These are phyloP conservation scores for Alethe castanea DNA, from an alignment of 2,113 vertebrate species.

Conservation along the genomic window DNA sequence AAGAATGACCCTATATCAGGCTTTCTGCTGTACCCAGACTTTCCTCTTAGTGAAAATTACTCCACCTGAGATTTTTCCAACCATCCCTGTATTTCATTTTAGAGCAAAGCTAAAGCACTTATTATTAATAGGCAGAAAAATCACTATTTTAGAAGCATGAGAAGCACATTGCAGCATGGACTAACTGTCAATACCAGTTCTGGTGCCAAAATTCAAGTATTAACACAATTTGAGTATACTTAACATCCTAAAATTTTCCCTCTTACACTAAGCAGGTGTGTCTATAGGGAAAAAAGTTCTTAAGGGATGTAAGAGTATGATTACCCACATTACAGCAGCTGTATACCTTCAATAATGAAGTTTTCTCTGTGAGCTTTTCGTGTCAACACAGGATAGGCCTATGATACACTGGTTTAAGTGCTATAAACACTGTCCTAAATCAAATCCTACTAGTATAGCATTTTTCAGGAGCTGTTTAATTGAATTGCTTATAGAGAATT, in stretches of 20 bases:
- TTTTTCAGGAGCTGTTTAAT: background rate
- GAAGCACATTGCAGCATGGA: rapidly evolving
- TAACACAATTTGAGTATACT: background rate
- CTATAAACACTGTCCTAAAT: background rate
- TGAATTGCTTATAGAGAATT: background rate
- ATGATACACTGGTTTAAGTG: background rate
- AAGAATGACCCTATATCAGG: background rate
- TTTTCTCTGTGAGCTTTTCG: background rate
- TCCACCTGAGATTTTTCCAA: background rate
- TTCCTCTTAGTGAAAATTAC: background rate
- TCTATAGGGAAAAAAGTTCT: background rate
- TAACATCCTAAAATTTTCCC: background rate
- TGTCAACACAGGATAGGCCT: background rate
- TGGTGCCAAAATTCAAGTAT: background rate
- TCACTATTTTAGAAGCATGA: background rate
- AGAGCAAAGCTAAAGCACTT: background rate
- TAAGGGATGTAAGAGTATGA: background rate
- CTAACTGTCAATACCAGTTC: rapidly evolving
- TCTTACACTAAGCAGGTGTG: background rate
- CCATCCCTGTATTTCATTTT: background rate
- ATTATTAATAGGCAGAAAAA: background rate
- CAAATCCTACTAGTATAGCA: background rate
- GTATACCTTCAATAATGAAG: background rate
- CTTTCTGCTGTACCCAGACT: background rate
- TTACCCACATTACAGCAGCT: background rate